A percentile compares a stretch with the other conserved stretches of the same genome.
phyloP scores from a whole-genome alignment of 2,113 vertebrate species.

The Lasiurus borealis region DNA sequence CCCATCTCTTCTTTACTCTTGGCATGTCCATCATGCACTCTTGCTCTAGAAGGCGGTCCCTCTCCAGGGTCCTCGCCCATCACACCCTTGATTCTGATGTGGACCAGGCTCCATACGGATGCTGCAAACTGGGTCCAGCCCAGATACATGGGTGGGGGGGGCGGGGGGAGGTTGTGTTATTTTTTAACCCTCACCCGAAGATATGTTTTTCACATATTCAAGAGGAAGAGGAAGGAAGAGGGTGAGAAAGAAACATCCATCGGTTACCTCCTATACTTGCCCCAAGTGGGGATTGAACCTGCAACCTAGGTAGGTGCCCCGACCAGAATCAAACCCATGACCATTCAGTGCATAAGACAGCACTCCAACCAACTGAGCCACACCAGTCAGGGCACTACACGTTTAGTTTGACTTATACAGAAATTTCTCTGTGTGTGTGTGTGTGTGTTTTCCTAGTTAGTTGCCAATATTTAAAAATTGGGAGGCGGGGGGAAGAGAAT shows the following conservation, averaged over 20 bases:
- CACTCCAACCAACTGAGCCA: background rate
- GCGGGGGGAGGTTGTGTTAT: too few species aligned
- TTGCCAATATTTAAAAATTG: constrained; percentile 37
- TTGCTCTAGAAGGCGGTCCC: constrained; percentile 1
- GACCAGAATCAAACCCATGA: background rate
- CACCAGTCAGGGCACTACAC: background rate
- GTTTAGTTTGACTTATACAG: constrained; percentile 27
- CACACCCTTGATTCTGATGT: background rate
- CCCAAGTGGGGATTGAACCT: background rate
- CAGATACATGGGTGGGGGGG: background rate
- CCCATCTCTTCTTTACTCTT: background rate
- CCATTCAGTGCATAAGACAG: background rate
- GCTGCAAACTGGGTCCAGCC: background rate
- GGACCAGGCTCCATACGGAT: background rate
- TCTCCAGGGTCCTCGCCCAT: background rate
- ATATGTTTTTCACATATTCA: background rate
- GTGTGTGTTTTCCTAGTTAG: background rate
- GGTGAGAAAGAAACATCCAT: background rate
- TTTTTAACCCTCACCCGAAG: background rate
- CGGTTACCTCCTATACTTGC: background rate
- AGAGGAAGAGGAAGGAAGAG: background rate
- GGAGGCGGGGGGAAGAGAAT: too few species aligned
- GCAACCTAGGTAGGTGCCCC: background rate
- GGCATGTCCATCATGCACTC: background rate
- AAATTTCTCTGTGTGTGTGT: background rate